These are phyloP conservation scores for Cossypha heuglini DNA, from an alignment of 2,797 vertebrate genomes.

Conservation along the genomic window DNA sequence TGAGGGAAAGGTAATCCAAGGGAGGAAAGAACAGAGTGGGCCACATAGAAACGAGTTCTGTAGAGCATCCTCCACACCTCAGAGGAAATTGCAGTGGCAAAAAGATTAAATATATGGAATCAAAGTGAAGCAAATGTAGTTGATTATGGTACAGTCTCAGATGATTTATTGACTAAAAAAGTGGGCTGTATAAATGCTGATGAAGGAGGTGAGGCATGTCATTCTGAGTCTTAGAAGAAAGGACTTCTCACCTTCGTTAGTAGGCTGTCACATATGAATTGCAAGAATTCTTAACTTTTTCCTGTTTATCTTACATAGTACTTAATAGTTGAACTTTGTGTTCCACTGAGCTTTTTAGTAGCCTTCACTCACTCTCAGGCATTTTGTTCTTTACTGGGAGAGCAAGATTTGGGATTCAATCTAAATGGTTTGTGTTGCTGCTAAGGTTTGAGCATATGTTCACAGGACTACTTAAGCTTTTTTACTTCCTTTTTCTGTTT, in stretches of 20 bases:
- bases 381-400: background rate
- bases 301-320: background rate
- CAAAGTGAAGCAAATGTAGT: background rate
- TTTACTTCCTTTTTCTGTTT: background rate
- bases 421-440: background rate
- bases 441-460: background rate
- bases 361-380: background rate
- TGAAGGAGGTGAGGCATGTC: background rate
- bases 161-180: background rate
- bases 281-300: background rate
- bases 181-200: background rate
- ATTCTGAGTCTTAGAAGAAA: background rate
- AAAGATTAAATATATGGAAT: background rate
- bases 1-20: background rate
- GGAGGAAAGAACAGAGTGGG: background rate
- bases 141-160: background rate
- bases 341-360: background rate
- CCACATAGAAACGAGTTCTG: background rate
- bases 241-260: background rate
- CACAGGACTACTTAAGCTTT: background rate
- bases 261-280: background rate
- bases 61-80: background rate
- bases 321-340: background rate
- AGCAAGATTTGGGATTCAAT: background rate
- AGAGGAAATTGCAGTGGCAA: background rate